Percentiles rank a stretch among this genome's conserved stretches.
phyloP scores from a whole-genome alignment of 2,797 vertebrate species.

The Rhinella marina region DNA sequence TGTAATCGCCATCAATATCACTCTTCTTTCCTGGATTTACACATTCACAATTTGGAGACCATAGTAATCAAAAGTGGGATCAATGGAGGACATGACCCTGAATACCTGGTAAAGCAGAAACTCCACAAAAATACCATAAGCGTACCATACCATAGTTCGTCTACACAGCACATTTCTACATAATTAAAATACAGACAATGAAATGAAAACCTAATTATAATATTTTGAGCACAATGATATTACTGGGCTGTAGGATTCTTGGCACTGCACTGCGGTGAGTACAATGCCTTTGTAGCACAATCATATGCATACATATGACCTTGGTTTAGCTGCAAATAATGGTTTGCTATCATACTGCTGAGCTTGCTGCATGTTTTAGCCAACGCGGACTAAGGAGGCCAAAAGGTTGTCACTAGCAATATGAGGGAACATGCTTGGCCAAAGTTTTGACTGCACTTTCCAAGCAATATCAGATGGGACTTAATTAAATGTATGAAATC shows the following conservation, averaged over 20 bases:
- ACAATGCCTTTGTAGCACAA: neutral
- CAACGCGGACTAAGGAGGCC: neutral
- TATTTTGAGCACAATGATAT: neutral
- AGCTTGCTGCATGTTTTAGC: neutral
- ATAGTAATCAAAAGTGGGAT: neutral
- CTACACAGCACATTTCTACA: neutral
- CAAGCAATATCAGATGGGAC: neutral
- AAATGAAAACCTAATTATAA: neutral
- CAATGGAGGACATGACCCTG: neutral
- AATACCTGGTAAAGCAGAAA: neutral
- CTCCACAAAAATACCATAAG: neutral
- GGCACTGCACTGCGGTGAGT: neutral
- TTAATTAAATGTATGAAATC: neutral
- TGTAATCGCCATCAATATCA: neutral
- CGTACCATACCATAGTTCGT: neutral
- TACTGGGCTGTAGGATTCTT: neutral
- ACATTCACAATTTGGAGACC: neutral
- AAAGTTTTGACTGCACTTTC: constrained; percentile 2
- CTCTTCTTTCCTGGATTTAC: neutral
- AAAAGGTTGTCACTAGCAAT: constrained; percentile 38
- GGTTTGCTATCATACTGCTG: constrained; percentile 5
- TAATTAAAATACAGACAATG: neutral
- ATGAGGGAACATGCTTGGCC: constrained; percentile 27
- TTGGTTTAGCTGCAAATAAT: constrained; percentile 14
- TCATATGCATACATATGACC: neutral